phyloP scores from a whole-genome alignment of 1,140 invertebrate species.

The Globodera ellingtonae region DNA sequence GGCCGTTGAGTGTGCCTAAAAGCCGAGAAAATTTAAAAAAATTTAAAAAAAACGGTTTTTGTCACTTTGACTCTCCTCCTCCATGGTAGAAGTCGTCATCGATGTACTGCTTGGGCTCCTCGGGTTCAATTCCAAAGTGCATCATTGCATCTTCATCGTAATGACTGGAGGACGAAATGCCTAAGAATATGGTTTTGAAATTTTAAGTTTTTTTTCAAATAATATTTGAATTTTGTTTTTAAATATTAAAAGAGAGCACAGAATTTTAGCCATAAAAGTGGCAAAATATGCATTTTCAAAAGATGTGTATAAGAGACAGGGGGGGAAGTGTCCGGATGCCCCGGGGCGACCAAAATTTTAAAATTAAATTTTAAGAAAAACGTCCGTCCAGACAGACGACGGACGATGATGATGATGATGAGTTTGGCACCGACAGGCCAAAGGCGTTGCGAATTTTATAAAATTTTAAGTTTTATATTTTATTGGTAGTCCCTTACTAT shows the following conservation, averaged over 20 bases:
- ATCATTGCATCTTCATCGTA: not conserved
- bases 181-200: not conserved
- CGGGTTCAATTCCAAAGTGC: not conserved
- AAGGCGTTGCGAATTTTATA: no score
- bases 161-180: not conserved
- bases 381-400: no score
- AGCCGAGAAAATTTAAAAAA: not conserved
- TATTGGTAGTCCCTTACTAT: no score
- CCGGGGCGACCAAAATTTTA: no score
- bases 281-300: no score
- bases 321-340: no score
- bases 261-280: not conserved
- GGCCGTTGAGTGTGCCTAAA: not conserved
- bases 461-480: no score
- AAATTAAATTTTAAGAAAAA: no score
- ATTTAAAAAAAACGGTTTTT: not conserved
- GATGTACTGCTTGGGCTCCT: conserved; percentile 7
- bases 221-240: not conserved
- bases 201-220: not conserved
- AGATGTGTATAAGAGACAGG: no score
- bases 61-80: not conserved
- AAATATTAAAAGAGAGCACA: not conserved
- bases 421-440: no score
- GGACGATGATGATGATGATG: no score
- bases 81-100: conserved; percentile 30